These are phyloP conservation scores for Glaucidium brasilianum DNA, from an alignment of 2,113 vertebrate species.

Conservation along the genomic window DNA sequence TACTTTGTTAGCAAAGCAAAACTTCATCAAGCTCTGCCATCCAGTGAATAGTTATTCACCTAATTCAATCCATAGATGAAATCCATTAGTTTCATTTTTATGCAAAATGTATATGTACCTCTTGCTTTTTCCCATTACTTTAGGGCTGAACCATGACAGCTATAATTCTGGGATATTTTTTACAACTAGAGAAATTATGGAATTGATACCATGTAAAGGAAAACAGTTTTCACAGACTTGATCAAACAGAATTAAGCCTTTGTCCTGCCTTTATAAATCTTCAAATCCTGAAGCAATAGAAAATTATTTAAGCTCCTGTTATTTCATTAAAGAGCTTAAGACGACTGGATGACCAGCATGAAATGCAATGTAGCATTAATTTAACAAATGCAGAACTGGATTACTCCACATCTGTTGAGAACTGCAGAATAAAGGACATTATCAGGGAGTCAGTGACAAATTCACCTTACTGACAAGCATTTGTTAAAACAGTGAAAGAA, in stretches of 20 bases:
- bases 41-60: not conserved
- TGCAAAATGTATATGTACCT: not conserved
- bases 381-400: conserved; percentile 66
- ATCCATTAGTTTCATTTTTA: not conserved
- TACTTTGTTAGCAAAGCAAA: not conserved
- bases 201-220: conserved; percentile 51
- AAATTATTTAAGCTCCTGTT: conserved; percentile 62
- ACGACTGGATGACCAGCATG: conserved; percentile 43
- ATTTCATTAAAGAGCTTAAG: conserved; percentile 62
- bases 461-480: conserved; percentile 28
- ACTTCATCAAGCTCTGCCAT: not conserved
- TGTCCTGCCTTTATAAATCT: conserved; percentile 1
- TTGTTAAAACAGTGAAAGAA: conserved; percentile 41
- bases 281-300: conserved; percentile 35
- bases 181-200: conserved; percentile 43
- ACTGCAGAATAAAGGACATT: conserved; percentile 60
- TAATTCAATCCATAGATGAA: not conserved
- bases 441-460: conserved; percentile 50
- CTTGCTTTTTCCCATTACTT: not conserved
- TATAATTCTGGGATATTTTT: conserved; percentile 42
- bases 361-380: conserved; percentile 54
- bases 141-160: not conserved
- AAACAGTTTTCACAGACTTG: conserved; percentile 47
- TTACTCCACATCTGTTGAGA: conserved; percentile 59
- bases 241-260: conserved; percentile 55